Percentiles rank a stretch among this genome's conserved stretches.
Conservation (phyloP, 2,113 vertebrate species). For the Solenodon paradoxus region DNA sequence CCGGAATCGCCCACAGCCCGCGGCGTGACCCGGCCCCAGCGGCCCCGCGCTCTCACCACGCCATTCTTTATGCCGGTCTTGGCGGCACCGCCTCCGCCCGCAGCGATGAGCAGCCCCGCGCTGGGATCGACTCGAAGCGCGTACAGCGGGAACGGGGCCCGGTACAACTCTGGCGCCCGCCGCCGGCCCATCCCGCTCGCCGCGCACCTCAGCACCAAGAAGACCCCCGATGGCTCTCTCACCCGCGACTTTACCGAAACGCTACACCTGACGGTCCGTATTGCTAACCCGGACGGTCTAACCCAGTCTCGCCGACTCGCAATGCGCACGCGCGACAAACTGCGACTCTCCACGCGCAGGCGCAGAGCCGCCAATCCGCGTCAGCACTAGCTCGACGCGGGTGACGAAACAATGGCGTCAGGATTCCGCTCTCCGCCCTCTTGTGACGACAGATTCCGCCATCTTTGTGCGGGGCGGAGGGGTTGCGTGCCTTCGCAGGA, state of each 20-base stretch:
- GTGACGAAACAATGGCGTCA: accelerated
- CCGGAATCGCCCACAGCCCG: background rate
- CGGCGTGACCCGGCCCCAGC: background rate
- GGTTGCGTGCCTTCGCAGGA: accelerated
- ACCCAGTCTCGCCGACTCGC: accelerated
- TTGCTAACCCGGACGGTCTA: accelerated
- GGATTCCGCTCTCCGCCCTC: background rate
- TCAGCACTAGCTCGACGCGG: constrained; percentile 43
- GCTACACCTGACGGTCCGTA: accelerated
- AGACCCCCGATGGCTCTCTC: background rate
- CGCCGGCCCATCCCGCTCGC: constrained; percentile 84
- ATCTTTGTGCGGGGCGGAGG: background rate
- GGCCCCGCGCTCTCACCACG: constrained; percentile 82
- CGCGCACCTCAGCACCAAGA: constrained; percentile 25
- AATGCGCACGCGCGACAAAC: constrained; percentile 45
- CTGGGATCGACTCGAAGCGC: constrained; percentile 87
- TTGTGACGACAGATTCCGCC: background rate
- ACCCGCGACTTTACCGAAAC: no score
- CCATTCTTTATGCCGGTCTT: constrained; percentile 95
- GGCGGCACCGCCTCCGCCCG: constrained; percentile 93
- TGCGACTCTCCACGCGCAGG: constrained; percentile 25
- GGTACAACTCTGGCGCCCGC: constrained; percentile 89
- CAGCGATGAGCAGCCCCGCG: constrained; percentile 88
- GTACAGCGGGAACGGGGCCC: constrained; percentile 95
- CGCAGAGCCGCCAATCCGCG: constrained; percentile 43